Evolutionary conservation across 1,140 invertebrate genomes (phyloP).

Genomic region (Meteorus sp.): DNA sequence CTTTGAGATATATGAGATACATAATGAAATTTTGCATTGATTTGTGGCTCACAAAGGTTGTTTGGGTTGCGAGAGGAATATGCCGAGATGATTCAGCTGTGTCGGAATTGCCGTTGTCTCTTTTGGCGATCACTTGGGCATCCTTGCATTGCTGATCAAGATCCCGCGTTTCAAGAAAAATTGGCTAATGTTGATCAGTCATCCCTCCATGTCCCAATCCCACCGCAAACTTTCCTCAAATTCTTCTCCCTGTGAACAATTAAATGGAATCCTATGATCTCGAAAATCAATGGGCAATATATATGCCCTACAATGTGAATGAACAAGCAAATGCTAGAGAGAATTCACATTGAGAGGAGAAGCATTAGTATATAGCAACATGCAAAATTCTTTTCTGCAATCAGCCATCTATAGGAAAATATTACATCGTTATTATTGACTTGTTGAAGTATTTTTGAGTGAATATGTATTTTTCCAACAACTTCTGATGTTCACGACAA

Average conservation of each 20-base stretch:
- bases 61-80: conserved; percentile 92
- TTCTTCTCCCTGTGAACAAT: conserved; percentile 79
- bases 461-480: too few species aligned
- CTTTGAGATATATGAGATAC: too few species aligned
- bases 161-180: conserved; percentile 77
- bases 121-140: conserved; percentile 95
- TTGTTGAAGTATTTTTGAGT: too few species aligned
- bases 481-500: too few species aligned
- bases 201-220: conserved; percentile 81
- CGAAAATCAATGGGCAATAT: too few species aligned
- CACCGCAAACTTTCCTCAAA: conserved; percentile 85
- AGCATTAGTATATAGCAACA: too few species aligned
- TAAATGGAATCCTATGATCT: conserved; percentile 12
- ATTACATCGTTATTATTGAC: too few species aligned
- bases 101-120: conserved; percentile 91
- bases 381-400: too few species aligned
- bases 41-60: conserved; percentile 64
- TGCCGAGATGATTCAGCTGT: conserved; percentile 92
- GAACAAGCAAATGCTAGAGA: too few species aligned
- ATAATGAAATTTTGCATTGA: conserved; percentile 17
- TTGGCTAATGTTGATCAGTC: conserved; percentile 76
- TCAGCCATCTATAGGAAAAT: too few species aligned
- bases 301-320: too few species aligned
- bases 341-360: too few species aligned
- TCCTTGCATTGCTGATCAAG: conserved; percentile 84